A percentile compares a stretch with the other conserved stretches of the same genome.
Evolutionary conservation across 2,113 vertebrate species (phyloP).

Genomic region (Pelobates fuscus): DNA sequence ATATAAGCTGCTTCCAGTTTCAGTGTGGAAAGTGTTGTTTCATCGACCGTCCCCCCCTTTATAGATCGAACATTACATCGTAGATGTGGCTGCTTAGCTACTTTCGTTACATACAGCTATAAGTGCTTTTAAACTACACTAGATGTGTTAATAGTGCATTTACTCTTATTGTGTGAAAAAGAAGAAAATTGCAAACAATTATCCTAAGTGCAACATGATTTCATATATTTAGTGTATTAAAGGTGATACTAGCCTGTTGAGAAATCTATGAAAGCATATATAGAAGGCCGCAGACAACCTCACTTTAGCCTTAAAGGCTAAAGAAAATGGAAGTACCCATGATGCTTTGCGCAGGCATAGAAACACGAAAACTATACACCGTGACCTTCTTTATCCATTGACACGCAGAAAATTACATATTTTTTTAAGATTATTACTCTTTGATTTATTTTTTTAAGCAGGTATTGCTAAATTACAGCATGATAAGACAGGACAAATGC

Average conservation of each 20-base stretch:
- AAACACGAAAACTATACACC: neutral
- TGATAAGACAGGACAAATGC: too few species aligned
- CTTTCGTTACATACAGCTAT: neutral
- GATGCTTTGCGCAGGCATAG: neutral
- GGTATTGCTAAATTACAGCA: too few species aligned
- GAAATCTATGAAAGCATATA: neutral
- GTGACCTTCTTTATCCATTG: neutral
- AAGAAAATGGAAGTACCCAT: neutral
- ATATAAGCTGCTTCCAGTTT: neutral
- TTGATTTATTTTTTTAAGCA: too few species aligned
- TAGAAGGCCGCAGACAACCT: slow-evolving; percentile 23
- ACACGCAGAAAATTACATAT: neutral
- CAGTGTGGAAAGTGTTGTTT: neutral
- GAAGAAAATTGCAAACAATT: slow-evolving; percentile 42
- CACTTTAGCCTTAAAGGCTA: slow-evolving; percentile 9
- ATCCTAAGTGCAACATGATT: slow-evolving; percentile 38
- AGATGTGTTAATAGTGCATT: slow-evolving; percentile 33
- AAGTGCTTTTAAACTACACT: slow-evolving; percentile 30
- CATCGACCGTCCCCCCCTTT: neutral
- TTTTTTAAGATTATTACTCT: too few species aligned
- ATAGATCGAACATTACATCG: neutral
- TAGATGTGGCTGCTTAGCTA: neutral
- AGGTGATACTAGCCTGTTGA: slow-evolving; percentile 28
- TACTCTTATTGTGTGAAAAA: slow-evolving; percentile 26
- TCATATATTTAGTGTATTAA: slow-evolving; percentile 26